Conservation (phyloP, 1,140 invertebrate species). For the Piezodorus guildinii region DNA sequence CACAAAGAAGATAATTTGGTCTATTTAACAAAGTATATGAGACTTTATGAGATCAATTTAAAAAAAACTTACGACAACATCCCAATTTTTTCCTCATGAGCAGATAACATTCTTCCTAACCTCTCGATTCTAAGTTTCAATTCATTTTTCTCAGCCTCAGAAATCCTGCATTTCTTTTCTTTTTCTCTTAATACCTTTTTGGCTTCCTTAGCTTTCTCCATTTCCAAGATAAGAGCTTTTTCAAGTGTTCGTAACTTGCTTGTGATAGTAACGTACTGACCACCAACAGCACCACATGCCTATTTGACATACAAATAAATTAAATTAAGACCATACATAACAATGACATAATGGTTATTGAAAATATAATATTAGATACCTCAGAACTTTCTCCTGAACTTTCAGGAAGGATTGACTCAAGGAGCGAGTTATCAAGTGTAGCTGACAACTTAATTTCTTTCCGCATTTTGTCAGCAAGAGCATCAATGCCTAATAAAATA, state of each 20-base stretch:
- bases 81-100: conserved; percentile 20
- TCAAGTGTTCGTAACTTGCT: conserved; percentile 1
- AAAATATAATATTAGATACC: no score
- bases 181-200: background rate
- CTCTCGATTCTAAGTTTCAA: conserved; percentile 14
- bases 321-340: no score
- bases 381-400: background rate
- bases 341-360: no score
- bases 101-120: conserved; percentile 11
- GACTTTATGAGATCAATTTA: no score
- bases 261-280: background rate
- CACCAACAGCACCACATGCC: no score
- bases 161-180: background rate
- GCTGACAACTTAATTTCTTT: conserved; percentile 46
- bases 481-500: conserved; percentile 34
- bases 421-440: conserved; percentile 38
- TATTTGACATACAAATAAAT: no score
- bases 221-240: conserved; percentile 7
- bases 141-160: conserved; percentile 15
- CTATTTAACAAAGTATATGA: no score
- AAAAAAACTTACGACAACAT: conserved; percentile 19
- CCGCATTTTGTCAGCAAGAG: conserved; percentile 43
- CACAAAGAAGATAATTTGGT: no score
- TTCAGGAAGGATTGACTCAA: conserved; percentile 15
- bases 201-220: background rate